These are phyloP conservation scores for Microtus obscurus DNA, from an alignment of 2,797 vertebrate species.

Conservation along the genomic window DNA sequence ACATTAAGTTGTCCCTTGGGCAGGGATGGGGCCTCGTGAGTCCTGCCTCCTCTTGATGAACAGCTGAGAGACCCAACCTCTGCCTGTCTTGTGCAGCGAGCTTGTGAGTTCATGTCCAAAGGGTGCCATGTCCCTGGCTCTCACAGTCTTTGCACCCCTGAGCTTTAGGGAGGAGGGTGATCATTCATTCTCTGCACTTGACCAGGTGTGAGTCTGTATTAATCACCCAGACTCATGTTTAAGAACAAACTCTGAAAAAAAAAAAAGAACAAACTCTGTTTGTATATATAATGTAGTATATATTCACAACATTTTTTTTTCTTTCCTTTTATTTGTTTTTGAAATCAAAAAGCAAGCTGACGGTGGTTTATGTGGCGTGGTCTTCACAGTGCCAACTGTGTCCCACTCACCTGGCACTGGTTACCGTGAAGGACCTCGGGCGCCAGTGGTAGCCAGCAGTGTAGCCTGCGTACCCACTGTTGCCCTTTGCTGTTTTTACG, in stretches of 20 bases:
- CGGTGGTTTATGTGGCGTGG: rapidly evolving
- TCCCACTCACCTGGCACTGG: rapidly evolving
- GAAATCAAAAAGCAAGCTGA: neutral
- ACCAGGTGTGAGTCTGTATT: neutral
- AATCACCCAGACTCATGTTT: neutral
- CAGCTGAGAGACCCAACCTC: too few species aligned
- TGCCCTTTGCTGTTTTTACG: rapidly evolving
- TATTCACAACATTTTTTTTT: neutral
- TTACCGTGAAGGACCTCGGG: neutral
- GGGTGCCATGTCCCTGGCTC: too few species aligned
- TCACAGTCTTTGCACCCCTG: neutral
- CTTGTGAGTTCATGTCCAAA: neutral
- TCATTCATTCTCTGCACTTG: neutral
- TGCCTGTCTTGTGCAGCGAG: too few species aligned
- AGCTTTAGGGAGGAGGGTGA: neutral
- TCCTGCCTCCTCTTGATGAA: neutral
- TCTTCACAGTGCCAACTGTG: rapidly evolving
- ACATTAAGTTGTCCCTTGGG: neutral
- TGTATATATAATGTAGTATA: neutral
- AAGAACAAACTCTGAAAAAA: neutral
- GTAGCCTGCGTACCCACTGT: rapidly evolving
- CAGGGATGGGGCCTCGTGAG: neutral
- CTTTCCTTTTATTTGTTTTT: neutral
- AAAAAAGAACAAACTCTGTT: neutral
- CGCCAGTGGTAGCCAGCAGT: rapidly evolving